A percentile compares a stretch with the other conserved stretches of the same genome.
Conservation (phyloP, 37 sponge, comb jelly and placozoan species). For the Cladorhizidae sp. region DNA sequence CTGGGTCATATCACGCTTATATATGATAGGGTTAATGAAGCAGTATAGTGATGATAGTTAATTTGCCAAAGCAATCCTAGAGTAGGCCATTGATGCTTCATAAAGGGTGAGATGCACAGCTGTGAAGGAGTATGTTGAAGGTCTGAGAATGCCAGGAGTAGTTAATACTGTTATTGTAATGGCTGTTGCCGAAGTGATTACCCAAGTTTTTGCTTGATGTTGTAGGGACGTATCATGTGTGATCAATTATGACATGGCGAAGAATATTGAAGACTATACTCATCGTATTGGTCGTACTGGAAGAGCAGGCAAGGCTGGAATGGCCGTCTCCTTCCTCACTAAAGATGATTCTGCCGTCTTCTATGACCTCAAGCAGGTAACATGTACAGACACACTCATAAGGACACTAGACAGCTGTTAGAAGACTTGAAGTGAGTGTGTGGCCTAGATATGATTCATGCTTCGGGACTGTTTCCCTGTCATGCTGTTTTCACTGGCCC, state of each 20-base stretch:
- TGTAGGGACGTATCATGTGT: constrained; percentile 93
- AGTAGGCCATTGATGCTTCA: no score
- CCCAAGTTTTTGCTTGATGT: neutral
- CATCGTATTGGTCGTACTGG: constrained; percentile 97
- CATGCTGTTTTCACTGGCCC: no score
- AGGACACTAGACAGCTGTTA: no score
- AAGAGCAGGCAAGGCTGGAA: constrained; percentile 94
- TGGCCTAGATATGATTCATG: no score
- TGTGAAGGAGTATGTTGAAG: neutral
- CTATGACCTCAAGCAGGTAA: constrained; percentile 94
- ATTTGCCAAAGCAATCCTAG: no score
- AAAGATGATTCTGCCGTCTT: constrained; percentile 92
- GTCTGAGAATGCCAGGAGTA: neutral
- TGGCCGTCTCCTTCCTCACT: constrained; percentile 93
- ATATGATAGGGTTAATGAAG: no score
- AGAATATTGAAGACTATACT: constrained; percentile 94
- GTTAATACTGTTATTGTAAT: neutral
- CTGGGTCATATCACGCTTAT: no score
- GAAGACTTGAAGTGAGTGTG: no score
- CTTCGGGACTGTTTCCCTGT: neutral
- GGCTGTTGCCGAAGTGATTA: no score
- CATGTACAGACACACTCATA: neutral
- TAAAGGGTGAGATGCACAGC: neutral
- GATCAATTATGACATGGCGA: constrained; percentile 99
- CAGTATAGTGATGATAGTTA: no score